Conservation (phyloP, 2,797 vertebrate species). For the Bovichtus variegatus region DNA sequence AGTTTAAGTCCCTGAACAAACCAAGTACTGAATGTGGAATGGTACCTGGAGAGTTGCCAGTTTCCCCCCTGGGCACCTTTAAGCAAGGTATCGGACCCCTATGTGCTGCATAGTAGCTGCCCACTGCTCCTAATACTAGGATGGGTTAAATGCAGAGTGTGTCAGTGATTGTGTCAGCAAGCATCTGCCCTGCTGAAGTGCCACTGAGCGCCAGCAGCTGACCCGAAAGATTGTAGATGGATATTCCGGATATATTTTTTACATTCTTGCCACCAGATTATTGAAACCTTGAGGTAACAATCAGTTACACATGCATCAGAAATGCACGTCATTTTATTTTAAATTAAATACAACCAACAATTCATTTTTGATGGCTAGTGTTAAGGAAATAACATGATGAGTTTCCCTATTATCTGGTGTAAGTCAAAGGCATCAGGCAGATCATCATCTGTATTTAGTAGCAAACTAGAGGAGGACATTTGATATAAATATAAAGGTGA, state of each 20-base stretch:
- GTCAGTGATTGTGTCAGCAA: background rate
- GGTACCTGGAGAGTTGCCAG: too few relatives aligned
- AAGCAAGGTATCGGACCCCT: too few relatives aligned
- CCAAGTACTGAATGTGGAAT: too few relatives aligned
- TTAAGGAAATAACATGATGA: too few relatives aligned
- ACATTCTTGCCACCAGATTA: background rate
- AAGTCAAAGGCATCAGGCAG: background rate
- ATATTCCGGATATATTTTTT: background rate
- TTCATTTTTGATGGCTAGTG: too few relatives aligned
- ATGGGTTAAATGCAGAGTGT: too few relatives aligned
- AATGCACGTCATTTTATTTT: background rate
- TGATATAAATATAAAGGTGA: background rate
- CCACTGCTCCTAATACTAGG: too few relatives aligned
- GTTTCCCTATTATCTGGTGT: constrained; percentile 2
- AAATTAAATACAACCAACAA: too few relatives aligned
- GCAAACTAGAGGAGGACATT: background rate
- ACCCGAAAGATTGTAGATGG: background rate
- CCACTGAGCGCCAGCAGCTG: background rate
- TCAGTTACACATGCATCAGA: constrained; percentile 41
- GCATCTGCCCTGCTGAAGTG: background rate
- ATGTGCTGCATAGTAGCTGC: too few relatives aligned
- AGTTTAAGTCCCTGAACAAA: too few relatives aligned
- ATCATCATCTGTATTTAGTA: background rate
- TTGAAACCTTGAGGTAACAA: background rate
- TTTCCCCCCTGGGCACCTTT: too few relatives aligned